Evolutionary conservation across 2,888 invertebrate species (phyloP).

Genomic region (Bursaphelenchus okinawaensis): DNA sequence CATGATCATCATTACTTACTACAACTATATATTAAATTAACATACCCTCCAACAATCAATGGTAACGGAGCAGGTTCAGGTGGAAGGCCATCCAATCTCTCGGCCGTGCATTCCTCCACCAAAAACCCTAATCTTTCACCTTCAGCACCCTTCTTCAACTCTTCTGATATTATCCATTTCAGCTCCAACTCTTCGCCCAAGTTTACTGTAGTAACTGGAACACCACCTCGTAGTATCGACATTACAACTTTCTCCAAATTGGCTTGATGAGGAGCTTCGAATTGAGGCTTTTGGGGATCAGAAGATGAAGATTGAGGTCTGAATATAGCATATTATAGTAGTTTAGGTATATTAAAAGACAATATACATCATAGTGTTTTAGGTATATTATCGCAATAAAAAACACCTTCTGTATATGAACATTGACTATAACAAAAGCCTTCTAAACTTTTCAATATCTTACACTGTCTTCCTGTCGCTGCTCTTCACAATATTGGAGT

Average conservation of each 20-base stretch:
- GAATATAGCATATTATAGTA: no score
- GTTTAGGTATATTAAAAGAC: no score
- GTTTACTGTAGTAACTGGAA: constrained; percentile 45
- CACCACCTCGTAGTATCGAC: constrained; percentile 43
- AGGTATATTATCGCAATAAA: no score
- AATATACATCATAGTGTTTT: no score
- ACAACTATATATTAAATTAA: constrained; percentile 5
- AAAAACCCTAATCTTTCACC: constrained; percentile 40
- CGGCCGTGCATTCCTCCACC: constrained; percentile 53
- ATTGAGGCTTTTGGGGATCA: background rate
- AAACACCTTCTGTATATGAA: no score
- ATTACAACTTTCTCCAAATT: constrained; percentile 39
- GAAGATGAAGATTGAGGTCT: no score
- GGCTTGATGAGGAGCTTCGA: background rate
- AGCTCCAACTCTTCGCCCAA: constrained; percentile 48
- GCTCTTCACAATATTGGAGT: constrained; percentile 28
- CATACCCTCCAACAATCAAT: constrained; percentile 51
- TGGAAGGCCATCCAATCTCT: constrained; percentile 53
- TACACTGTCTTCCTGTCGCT: no score
- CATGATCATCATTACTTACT: background rate
- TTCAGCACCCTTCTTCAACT: constrained; percentile 1
- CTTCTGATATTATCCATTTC: constrained; percentile 35
- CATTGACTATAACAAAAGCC: no score
- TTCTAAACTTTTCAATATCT: no score
- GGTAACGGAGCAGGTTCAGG: constrained; percentile 47